A percentile compares a stretch with the other conserved stretches of the same genome.
Evolutionary conservation across 2,888 invertebrate species (phyloP).

Genomic region (Villa cingulata): DNA sequence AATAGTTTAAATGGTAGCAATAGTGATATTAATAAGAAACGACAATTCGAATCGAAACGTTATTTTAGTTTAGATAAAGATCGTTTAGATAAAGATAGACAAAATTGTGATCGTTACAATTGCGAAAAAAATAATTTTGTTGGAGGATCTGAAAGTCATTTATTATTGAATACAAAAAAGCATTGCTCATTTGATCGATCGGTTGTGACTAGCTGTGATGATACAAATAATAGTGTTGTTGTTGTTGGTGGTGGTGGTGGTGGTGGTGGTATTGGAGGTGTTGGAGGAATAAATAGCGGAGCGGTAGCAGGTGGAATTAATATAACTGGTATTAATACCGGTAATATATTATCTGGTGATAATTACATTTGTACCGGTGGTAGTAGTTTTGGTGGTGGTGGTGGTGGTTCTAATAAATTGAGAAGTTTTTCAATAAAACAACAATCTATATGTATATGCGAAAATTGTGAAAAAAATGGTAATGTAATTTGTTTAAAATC

Average conservation of each 20-base stretch:
- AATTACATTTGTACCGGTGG: neutral
- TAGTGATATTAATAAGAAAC: slow-evolving; percentile 15
- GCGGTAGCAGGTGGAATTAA: no score
- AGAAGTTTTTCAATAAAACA: slow-evolving; percentile 14
- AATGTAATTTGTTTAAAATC: slow-evolving; percentile 11
- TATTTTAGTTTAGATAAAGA: slow-evolving; percentile 20
- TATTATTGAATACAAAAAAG: slow-evolving; percentile 12
- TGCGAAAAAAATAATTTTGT: slow-evolving; percentile 6
- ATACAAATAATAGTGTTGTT: neutral
- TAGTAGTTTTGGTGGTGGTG: neutral
- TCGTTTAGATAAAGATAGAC: slow-evolving; percentile 12
- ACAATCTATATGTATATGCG: slow-evolving; percentile 16
- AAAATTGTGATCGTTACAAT: slow-evolving; percentile 1
- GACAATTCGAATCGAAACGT: slow-evolving; percentile 15
- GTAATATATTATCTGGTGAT: slow-evolving; percentile 3
- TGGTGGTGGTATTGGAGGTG: neutral
- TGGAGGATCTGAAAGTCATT: slow-evolving; percentile 13
- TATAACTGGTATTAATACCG: slow-evolving; percentile 5
- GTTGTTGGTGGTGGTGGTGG: neutral
- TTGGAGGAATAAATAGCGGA: neutral
- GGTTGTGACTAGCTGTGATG: neutral
- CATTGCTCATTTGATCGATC: slow-evolving; percentile 18
- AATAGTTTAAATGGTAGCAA: slow-evolving; percentile 17
- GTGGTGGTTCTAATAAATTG: slow-evolving; percentile 9
- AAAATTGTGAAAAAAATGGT: slow-evolving; percentile 17